phyloP scores from a whole-genome alignment of 1,140 invertebrate species.

The Ostrea edulis region DNA sequence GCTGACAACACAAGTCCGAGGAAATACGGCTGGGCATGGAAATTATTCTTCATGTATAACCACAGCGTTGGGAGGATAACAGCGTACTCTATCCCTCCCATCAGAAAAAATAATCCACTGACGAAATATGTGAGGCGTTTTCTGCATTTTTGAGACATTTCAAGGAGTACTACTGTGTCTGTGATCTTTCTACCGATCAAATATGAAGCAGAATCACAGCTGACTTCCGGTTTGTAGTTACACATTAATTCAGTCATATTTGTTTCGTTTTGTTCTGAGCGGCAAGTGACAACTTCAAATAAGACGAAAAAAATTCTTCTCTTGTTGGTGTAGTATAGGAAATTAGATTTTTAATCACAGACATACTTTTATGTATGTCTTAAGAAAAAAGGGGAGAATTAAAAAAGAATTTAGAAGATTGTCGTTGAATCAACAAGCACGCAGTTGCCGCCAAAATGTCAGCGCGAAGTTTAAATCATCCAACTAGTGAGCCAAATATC shows the following conservation, averaged over 20 bases:
- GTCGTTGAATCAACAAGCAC: no score
- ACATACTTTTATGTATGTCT: no score
- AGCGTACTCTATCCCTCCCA: constrained; percentile 58
- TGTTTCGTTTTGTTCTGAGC: neutral
- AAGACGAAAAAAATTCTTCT: no score
- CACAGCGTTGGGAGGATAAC: constrained; percentile 76
- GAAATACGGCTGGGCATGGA: constrained; percentile 66
- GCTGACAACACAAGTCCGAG: constrained; percentile 72
- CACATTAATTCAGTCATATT: neutral
- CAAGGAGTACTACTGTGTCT: neutral
- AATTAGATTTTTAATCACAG: no score
- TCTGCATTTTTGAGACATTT: constrained; percentile 16
- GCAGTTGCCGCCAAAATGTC: no score
- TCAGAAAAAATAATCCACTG: neutral
- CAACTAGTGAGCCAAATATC: no score
- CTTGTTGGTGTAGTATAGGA: no score
- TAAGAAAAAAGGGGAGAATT: no score
- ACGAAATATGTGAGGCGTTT: neutral
- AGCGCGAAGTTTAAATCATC: no score
- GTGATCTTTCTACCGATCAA: no score
- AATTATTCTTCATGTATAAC: constrained; percentile 69
- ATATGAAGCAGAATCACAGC: neutral
- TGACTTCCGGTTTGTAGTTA: neutral
- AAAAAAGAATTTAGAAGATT: no score
- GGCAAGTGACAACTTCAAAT: no score